Base-by-base conservation (phyloP, 35 echinoderm and acorn worm species). In the Lytechinus variegatus region DNA sequence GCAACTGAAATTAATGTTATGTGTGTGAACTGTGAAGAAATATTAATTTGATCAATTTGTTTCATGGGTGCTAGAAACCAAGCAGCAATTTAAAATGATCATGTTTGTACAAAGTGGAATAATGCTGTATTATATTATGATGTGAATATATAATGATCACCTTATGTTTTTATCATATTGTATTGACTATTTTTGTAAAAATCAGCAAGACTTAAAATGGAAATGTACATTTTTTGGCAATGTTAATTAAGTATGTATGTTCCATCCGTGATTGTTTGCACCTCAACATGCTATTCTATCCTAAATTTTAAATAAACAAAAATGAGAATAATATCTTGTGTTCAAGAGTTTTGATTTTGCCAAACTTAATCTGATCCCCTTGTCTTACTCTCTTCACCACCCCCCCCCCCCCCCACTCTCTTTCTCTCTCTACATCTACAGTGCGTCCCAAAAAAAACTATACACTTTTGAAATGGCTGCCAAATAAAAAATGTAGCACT, bases 1-100 rank as follows among this genome's bases (percentile, higher is more conserved):
- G 66, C 66, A 79, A 79, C 66, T 79, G 66, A 79, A n/a, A 79
- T 79, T 79, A 79, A n/a, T 19, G 21, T 79, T 79, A 79, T 79
- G 66, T 79, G 66, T 79, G 66, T 79, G 66, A 79, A 24, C 19
- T 79, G 66, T 79, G 66, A 79, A 24, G 66, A 79, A 24, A 24
- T 8, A 24, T 79, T 21, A 16, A 24, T 79, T 19, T 4, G 16
- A 14, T 79, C 19, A 79, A 19, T 79, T 79, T 79, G 66, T 79
- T 8, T 79, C n/a, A 24, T 79, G 19, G 66, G 66, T 79, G 66
- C 66, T 79, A 79, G 19, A n/a, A 79, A 79, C 14, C 6, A 79
- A 79, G 8, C 19, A 24, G n/a, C 19, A 16, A 79, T 24, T 79
- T 79, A 16, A 79, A 79, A n/a, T 79, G 0, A 6, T n/a, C 66